Evolutionary conservation across 2,797 vertebrate genomes (phyloP), one percentile per base, ranked within the genome.

Genomic region (Aplochiton taeniatus): DNA sequence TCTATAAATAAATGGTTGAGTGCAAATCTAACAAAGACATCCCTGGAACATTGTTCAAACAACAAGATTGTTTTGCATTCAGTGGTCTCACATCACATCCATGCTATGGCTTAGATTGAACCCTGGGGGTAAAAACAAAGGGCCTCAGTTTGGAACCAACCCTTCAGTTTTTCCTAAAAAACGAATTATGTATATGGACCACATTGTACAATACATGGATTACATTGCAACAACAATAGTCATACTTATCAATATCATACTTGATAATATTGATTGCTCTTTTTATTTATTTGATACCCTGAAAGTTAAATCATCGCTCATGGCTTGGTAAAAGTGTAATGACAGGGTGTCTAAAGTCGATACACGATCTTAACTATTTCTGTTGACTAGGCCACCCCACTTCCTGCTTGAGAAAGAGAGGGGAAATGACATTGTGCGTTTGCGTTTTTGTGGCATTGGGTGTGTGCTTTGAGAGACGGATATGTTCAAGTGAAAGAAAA

Each of bases 301-400:
- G 0, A 53, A 69, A 68, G 50, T 65, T 31, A 48, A 18, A 66
- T 47, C 69, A 61, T 60, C 17, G 11, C 72, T 60, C 57, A 77
- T 73, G 74, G 81, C 78, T 83, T 81, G 58, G 79, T 48, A 65
- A 62, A 77, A 63, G 51, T 63, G 48, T 52, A 44, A 73, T 61
- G 20, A 65, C 46, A 51, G 61, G 73, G 64, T 55, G 8, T 53
- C 46, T 62, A 42, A 53, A 49, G 69, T 68, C 0, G 0, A 72
- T 55, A 61, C 0, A 18, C 68, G 63, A 58, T 54, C 60, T 64
- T 46, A 0, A 76, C 73, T 80, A 63, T 82, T 83, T 82, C 68
- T 77, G 76, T 60, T 43, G 11, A 68, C 65, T 72, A 75, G 58
- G 55, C 67, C 62, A 49, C 65, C 53, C 0, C 70, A 69, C 68